Evolutionary conservation across 2,888 invertebrate species (phyloP), one percentile per base, ranked within the genome.

Genomic region (Capitulum mitella): DNA sequence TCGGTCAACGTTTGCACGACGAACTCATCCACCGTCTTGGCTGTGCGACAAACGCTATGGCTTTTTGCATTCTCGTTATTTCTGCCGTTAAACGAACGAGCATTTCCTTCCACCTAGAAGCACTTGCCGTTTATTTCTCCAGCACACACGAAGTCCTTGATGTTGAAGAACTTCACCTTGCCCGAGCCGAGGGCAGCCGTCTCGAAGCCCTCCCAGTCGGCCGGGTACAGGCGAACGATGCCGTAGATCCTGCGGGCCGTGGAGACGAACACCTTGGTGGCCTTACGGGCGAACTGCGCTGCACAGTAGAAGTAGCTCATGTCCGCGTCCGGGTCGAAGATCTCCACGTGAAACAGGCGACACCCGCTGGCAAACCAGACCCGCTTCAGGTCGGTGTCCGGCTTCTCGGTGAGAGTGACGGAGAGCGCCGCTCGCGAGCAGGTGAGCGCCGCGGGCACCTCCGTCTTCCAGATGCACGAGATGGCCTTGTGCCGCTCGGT

Each of bases 331-430:
- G 74, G 74, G 74, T 74, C 74, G 74, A 46, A 76, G 29, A 76
- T 48, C 76, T 76, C 76, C 32, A 76, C 76, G 29, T 76, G 76
- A 16, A 76, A 48, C 14, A 76, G 48, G 14, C 29, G n/a, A 22
- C 76, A 76, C 29, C 76, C 76, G 76, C 76, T 76, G 43, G 29
- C 76, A 29, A 76, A 43, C 46, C 46, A 43, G 76, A 76, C 43
- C 8, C 76, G 76, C 19, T 29, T 46, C 29, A 43, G 46, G 16
- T 43, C 76, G 16, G 19, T 46, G 48, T 19, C 32, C 32, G 46
- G 48, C 16, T 29, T 48, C 32, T 32, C 46, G 1, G 76, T 29
- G 43, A 76, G 46, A 5, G 46, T 76, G 70, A 70, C 70, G 10
- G 70, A 19, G 70, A 70, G 37, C 40, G 70, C 70, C 6, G 70